A percentile compares a stretch with the other conserved stretches of the same genome.
phyloP scores from a whole-genome alignment of 2,888 invertebrate species.

The Beris chalybata region DNA sequence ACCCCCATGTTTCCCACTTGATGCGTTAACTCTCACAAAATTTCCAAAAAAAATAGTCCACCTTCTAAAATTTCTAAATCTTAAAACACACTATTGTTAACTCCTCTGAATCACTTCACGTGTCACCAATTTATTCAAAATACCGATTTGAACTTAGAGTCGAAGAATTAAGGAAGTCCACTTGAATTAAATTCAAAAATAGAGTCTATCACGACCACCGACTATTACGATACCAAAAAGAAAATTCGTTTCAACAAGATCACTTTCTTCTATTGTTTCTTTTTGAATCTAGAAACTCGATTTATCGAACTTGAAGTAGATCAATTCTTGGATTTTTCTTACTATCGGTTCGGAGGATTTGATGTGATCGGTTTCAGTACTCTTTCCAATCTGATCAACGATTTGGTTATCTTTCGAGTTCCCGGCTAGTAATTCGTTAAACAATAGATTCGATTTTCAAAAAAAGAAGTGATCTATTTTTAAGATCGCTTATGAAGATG shows the following conservation, averaged over 20 bases:
- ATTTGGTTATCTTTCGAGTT: neutral
- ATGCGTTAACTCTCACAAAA: no score
- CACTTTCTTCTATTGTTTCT: slow-evolving; percentile 12
- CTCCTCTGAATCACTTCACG: no score
- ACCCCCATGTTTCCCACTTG: slow-evolving; percentile 57
- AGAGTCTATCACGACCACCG: neutral
- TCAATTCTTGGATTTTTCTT: neutral
- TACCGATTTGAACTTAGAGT: neutral
- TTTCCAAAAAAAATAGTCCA: no score
- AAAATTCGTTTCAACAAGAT: slow-evolving; percentile 10
- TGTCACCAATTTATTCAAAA: no score
- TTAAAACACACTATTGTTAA: no score
- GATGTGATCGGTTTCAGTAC: slow-evolving; percentile 9
- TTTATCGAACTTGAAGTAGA: slow-evolving; percentile 1
- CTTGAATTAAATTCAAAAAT: slow-evolving; percentile 24
- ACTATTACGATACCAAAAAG: slow-evolving; percentile 1
- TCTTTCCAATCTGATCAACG: slow-evolving; percentile 5
- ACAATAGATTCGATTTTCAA: no score
- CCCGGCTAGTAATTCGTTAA: no score
- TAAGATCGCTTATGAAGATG: no score
- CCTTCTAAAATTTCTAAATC: no score
- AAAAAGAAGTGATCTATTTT: no score
- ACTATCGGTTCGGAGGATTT: neutral
- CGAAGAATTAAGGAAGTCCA: slow-evolving; percentile 19
- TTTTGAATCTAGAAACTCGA: neutral